Evolutionary conservation across 2,797 vertebrate genomes (phyloP), one percentile per base, ranked within the genome.

Genomic region (Characodon lateralis): DNA sequence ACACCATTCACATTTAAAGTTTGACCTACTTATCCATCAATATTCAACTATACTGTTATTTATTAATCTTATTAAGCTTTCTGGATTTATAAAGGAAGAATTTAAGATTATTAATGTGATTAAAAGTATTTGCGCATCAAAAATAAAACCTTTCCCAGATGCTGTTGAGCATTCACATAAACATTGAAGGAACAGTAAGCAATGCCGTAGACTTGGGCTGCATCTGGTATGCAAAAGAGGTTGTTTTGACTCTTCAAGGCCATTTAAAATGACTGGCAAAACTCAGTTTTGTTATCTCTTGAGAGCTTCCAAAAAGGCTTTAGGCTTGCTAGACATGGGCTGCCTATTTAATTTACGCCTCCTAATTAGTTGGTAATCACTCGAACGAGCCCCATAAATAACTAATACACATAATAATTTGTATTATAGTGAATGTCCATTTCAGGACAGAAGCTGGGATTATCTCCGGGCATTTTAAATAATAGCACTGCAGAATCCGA

Each of bases 401-500:
- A 91, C 92, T 89, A 78, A 83, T 39, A 70, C 55, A 76, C 85
- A 85, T 91, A 87, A 88, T 89, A 80, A 81, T 87, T 72, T 87
- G 93, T 89, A 92, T 91, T 89, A 87, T 73, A 41, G 78, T 50
- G 74, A 89, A 85, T 63, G 81, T 66, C 73, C 81, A 50, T 91
- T 88, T 87, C 73, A 70, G 80, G 86, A 51, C 69, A 73, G 78
- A 89, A 87, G 78, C 90, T 78, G 79, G 89, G 91, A 91, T 91
- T 85, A 92, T 88, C 84, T 90, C 76, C 71, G 26, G 72, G 82
- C 76, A 50, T 87, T 69, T 88, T 74, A 85, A 84, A 84, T 91
- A 88, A 87, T 83, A 83, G 86, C 87, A 55, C 85, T 77, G 82
- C 83, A 86, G 83, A 63, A 74, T 46, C 72, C 9, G 43, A 85